phyloP scores from a whole-genome alignment of 2,888 invertebrate species.

The Xanthia togata region DNA sequence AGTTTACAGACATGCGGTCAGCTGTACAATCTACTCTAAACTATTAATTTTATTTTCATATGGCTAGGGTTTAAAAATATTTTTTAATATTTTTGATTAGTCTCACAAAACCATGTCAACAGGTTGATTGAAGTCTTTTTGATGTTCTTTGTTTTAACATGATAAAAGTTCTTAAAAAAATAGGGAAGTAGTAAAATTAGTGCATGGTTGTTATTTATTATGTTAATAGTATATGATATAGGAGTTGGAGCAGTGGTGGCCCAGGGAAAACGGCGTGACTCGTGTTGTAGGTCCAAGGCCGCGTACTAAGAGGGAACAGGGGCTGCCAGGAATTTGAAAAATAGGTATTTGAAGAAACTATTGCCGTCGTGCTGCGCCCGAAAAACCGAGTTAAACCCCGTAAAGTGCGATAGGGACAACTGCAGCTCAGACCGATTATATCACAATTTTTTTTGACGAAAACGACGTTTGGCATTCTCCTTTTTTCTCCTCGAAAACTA shows the following conservation, averaged over 20 bases:
- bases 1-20: background rate
- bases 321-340: too few species aligned
- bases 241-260: background rate
- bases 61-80: background rate
- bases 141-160: background rate
- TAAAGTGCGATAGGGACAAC: too few species aligned
- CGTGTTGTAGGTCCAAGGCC: background rate
- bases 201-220: background rate
- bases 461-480: too few species aligned
- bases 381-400: too few species aligned
- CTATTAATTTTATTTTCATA: background rate
- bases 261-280: background rate
- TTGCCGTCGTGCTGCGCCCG: too few species aligned
- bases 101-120: background rate
- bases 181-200: background rate
- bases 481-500: too few species aligned
- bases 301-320: too few species aligned
- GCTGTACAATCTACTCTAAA: background rate
- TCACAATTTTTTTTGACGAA: too few species aligned
- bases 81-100: too few species aligned
- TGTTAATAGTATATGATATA: background rate
- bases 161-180: background rate
- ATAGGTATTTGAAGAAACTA: too few species aligned
- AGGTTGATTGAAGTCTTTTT: background rate
- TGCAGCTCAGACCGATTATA: too few species aligned